Percentiles rank a stretch among this genome's conserved stretches.
Conservation (phyloP, 2,888 invertebrate genomes). For the Cheiracanthium punctorium region DNA sequence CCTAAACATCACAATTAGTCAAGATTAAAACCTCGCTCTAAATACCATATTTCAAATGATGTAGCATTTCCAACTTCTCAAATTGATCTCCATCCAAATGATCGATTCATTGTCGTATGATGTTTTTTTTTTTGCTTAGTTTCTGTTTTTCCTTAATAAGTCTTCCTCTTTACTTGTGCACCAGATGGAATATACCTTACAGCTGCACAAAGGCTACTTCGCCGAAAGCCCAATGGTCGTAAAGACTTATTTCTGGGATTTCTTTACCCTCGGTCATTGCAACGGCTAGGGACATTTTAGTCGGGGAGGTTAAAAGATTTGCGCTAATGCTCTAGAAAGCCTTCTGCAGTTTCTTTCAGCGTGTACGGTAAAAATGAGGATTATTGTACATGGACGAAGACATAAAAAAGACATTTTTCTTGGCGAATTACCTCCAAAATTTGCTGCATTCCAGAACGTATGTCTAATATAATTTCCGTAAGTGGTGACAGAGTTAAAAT, state of each 20-base stretch:
- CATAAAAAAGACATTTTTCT: not conserved
- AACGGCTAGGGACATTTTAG: slow-evolving; percentile 51
- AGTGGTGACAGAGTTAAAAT: too few relatives aligned
- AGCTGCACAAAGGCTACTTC: not conserved
- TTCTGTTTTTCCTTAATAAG: not conserved
- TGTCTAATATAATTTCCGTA: too few relatives aligned
- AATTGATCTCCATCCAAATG: too few relatives aligned
- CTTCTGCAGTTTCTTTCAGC: slow-evolving; percentile 20
- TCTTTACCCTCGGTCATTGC: slow-evolving; percentile 36
- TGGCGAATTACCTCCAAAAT: too few relatives aligned
- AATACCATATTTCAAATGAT: too few relatives aligned
- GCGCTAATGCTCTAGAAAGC: slow-evolving; percentile 60
- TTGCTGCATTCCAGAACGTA: too few relatives aligned
- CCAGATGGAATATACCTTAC: not conserved
- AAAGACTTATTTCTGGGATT: slow-evolving; percentile 62
- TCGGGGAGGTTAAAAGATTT: slow-evolving; percentile 51
- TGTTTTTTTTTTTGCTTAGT: too few relatives aligned
- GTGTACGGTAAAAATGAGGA: not conserved
- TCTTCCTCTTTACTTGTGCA: not conserved
- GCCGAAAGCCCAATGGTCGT: slow-evolving; percentile 34
- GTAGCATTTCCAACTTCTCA: too few relatives aligned
- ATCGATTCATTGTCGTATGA: not conserved
- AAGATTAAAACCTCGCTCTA: too few relatives aligned
- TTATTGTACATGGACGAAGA: not conserved
- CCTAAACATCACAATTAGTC: too few relatives aligned